These are phyloP conservation scores for Xestia xanthographa DNA, from an alignment of 2,888 invertebrate genomes.

Conservation along the genomic window DNA sequence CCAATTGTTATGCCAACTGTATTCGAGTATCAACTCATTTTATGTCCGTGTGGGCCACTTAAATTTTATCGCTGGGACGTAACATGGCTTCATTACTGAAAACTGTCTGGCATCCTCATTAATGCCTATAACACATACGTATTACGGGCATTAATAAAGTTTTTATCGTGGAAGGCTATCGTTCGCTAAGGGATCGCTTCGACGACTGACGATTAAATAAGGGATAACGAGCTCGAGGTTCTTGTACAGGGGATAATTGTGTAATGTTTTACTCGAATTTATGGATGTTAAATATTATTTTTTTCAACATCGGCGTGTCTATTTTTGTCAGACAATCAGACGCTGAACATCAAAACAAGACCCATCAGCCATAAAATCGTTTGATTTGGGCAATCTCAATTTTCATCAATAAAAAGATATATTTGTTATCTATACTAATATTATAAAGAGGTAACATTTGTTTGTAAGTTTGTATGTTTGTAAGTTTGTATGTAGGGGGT, in stretches of 20 bases:
- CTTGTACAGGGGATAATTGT: constrained; percentile 31
- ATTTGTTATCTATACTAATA: too few relatives aligned
- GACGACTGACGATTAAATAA: constrained; percentile 54
- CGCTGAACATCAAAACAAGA: not conserved
- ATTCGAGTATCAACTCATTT: constrained; percentile 66
- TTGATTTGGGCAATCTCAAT: not conserved
- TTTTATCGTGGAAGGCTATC: constrained; percentile 58
- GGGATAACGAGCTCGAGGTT: constrained; percentile 35
- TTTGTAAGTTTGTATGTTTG: too few relatives aligned
- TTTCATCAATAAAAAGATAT: not conserved
- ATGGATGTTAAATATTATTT: constrained; percentile 23
- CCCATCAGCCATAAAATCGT: not conserved
- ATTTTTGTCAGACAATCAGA: constrained; percentile 21
- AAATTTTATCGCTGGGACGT: constrained; percentile 76
- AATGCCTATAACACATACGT: constrained; percentile 64
- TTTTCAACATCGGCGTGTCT: not conserved
- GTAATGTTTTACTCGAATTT: constrained; percentile 29
- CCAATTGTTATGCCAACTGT: constrained; percentile 59
- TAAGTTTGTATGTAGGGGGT: too few relatives aligned
- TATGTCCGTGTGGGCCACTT: constrained; percentile 71
- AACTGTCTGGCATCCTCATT: constrained; percentile 69
- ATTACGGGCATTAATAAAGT: constrained; percentile 63
- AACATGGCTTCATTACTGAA: constrained; percentile 76
- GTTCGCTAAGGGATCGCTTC: constrained; percentile 53
- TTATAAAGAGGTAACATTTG: too few relatives aligned